These are phyloP conservation scores for Prinia subflava DNA, from an alignment of 2,113 vertebrate genomes.

Conservation along the genomic window DNA sequence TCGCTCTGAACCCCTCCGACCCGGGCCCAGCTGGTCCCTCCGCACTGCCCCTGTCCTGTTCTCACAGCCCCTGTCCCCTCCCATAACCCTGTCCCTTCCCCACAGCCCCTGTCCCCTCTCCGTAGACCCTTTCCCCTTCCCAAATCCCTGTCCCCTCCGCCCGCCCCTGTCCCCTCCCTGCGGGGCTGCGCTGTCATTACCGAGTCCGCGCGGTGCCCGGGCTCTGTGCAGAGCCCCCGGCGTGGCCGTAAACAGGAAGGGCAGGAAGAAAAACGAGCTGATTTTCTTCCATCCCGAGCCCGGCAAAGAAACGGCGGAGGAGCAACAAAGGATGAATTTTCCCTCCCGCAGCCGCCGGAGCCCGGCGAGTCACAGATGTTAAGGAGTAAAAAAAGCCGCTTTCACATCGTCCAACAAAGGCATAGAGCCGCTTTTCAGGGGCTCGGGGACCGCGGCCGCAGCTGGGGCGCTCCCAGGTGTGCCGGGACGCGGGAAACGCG, in stretches of 20 bases:
- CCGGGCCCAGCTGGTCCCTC: not conserved
- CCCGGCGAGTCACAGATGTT: constrained; percentile 21
- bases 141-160: too few relatives aligned
- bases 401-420: constrained; percentile 19
- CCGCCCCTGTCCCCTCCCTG: not conserved
- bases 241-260: constrained; percentile 1
- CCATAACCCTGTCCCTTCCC: not conserved
- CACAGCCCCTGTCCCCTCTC: too few relatives aligned
- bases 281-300: not conserved
- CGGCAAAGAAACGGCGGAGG: not conserved
- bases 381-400: constrained; percentile 35
- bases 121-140: not conserved
- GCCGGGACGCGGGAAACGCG: not conserved
- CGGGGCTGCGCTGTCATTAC: not conserved
- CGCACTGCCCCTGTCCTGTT: not conserved
- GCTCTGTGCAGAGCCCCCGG: not conserved
- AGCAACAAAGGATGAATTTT: constrained; percentile 57
- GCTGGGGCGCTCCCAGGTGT: not conserved
- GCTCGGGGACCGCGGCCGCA: not conserved
- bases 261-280: constrained; percentile 1
- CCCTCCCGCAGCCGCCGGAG: not conserved
- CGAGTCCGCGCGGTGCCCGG: not conserved
- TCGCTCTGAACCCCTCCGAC: not conserved
- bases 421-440: constrained; percentile 46
- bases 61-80: not conserved